A percentile compares a stretch with the other conserved stretches of the same genome.
These are phyloP conservation scores for Phalera bucephala DNA, from an alignment of 2,888 invertebrate genomes.

Conservation along the genomic window DNA sequence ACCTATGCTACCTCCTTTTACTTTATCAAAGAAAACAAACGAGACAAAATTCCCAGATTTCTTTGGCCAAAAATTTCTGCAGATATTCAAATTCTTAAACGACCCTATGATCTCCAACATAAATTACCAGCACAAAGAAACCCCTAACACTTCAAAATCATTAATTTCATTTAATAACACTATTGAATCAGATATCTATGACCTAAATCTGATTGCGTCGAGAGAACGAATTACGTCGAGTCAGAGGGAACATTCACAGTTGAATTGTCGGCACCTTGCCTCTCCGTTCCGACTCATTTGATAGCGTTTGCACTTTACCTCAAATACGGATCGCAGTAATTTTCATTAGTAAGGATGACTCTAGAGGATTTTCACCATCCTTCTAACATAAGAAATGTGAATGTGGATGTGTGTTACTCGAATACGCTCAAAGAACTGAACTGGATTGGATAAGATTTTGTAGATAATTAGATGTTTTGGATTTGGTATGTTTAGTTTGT, in stretches of 20 bases:
- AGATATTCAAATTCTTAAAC: not conserved
- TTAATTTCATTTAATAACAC: slow-evolving; percentile 46
- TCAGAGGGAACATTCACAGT: slow-evolving; percentile 49
- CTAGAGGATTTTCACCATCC: slow-evolving; percentile 26
- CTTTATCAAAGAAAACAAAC: too few species aligned
- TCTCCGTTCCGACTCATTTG: slow-evolving; percentile 62
- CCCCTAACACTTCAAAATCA: slow-evolving; percentile 24
- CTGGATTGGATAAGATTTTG: too few species aligned
- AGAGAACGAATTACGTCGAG: slow-evolving; percentile 58
- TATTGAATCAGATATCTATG: slow-evolving; percentile 46
- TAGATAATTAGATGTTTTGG: too few species aligned
- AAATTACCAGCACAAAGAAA: slow-evolving; percentile 23
- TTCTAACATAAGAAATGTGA: too few species aligned
- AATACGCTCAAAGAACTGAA: too few species aligned
- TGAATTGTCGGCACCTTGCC: slow-evolving; percentile 67
- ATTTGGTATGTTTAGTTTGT: too few species aligned
- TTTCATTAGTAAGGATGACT: slow-evolving; percentile 49
- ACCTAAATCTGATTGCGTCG: slow-evolving; percentile 55
- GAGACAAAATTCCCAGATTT: too few species aligned
- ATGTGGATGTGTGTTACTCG: too few species aligned
- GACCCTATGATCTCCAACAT: slow-evolving; percentile 6
- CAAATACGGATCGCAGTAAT: slow-evolving; percentile 50
- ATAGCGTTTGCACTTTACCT: slow-evolving; percentile 59
- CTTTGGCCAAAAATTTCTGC: not conserved
- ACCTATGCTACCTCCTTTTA: too few species aligned